A percentile compares a stretch with the other conserved stretches of the same genome.
Conservation (phyloP, 2,888 invertebrate species). For the Tipula unca region DNA sequence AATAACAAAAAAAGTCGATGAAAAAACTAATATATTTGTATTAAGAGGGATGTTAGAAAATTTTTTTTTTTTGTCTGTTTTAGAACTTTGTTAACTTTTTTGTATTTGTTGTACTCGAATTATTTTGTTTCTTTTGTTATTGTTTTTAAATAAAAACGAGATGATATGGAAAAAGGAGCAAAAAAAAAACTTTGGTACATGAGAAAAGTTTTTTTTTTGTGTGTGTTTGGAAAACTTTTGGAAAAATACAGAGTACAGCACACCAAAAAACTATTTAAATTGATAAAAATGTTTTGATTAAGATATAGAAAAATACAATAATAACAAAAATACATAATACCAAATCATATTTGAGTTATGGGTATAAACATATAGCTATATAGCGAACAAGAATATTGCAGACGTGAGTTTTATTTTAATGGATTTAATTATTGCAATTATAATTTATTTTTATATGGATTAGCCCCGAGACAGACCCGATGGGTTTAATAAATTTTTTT, state of each 20-base stretch:
- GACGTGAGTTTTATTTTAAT: not conserved
- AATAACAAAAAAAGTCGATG: not conserved
- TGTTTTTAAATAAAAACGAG: not conserved
- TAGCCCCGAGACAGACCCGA: not conserved
- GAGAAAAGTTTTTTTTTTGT: not conserved
- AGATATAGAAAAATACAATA: not conserved
- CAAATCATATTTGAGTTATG: not conserved
- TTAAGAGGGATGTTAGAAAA: not conserved
- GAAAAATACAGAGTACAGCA: not conserved
- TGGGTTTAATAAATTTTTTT: not conserved
- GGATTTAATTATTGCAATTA: conserved; percentile 4
- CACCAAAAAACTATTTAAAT: not conserved
- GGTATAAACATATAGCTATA: not conserved
- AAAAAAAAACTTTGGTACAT: not conserved
- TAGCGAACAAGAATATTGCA: too few relatives aligned
- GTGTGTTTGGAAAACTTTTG: not conserved
- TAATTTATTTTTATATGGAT: not conserved
- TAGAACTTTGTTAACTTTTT: not conserved
- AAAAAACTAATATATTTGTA: not conserved
- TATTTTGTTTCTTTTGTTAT: not conserved
- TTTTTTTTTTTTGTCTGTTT: not conserved
- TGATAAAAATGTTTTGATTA: conserved; percentile 14
- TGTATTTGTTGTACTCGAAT: not conserved
- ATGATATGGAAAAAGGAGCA: not conserved
- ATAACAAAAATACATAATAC: not conserved